phyloP scores from a whole-genome alignment of 2,113 vertebrate species.

The Cyprinodon brontotheroides region DNA sequence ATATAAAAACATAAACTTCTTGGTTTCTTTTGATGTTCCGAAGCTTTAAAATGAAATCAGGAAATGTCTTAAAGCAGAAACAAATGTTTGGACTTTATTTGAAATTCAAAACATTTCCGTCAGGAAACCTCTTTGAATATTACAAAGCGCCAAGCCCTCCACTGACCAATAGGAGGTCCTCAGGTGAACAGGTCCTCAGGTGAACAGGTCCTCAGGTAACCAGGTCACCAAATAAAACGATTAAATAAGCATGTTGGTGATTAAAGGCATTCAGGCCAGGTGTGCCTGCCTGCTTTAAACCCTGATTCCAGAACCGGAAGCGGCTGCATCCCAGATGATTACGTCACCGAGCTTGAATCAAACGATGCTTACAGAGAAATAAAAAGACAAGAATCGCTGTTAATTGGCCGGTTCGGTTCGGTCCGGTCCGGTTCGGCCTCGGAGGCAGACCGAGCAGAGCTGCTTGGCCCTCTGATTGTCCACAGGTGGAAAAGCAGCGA shows the following conservation, averaged over 20 bases:
- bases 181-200: too few species aligned
- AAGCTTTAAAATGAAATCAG: too few species aligned
- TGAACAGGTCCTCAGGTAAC: too few species aligned
- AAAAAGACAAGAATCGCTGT: too few species aligned
- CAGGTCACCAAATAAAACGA: too few species aligned
- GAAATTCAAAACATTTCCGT: background rate
- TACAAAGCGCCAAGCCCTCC: background rate
- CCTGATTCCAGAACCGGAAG: slow-evolving; percentile 9
- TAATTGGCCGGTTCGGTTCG: too few species aligned
- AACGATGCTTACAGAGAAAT: slow-evolving; percentile 22
- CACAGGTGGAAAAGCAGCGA: slow-evolving; percentile 16
- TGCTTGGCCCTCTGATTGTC: background rate
- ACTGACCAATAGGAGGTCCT: too few species aligned
- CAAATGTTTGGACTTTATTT: background rate
- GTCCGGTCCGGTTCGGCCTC: background rate
- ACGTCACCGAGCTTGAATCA: slow-evolving; percentile 46
- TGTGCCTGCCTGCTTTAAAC: background rate
- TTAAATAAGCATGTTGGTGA: too few species aligned
- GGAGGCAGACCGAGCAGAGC: background rate
- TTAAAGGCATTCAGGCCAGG: too few species aligned
- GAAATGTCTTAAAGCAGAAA: background rate
- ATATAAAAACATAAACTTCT: too few species aligned
- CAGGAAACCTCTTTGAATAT: background rate
- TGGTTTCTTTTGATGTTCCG: too few species aligned
- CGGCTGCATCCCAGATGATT: slow-evolving; percentile 33